A percentile compares a stretch with the other conserved stretches of the same genome.
Conservation (phyloP, 2,113 vertebrate species). For the Scomber scombrus region DNA sequence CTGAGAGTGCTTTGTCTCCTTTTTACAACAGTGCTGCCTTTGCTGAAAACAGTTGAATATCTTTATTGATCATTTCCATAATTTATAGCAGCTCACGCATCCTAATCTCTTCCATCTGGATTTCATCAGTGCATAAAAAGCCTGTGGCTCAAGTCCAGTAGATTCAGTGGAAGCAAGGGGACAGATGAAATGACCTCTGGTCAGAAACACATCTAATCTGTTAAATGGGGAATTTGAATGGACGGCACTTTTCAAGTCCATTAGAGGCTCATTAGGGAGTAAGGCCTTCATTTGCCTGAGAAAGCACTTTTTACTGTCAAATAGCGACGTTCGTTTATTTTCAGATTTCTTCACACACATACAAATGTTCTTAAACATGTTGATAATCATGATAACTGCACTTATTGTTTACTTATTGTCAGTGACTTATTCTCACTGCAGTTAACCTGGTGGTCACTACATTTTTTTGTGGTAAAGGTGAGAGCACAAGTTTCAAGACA, state of each 20-base stretch:
- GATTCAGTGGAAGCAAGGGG: constrained; percentile 29
- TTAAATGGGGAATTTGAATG: constrained; percentile 21
- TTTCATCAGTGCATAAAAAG: constrained; percentile 27
- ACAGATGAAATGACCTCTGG: constrained; percentile 24
- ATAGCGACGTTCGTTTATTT: background rate
- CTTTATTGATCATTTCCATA: background rate
- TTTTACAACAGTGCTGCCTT: background rate
- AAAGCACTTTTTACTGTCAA: constrained; percentile 6
- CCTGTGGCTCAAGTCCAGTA: constrained; percentile 15
- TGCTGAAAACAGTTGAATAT: too few species aligned
- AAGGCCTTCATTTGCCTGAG: constrained; percentile 1
- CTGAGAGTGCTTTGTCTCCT: background rate
- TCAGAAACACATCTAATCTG: constrained; percentile 30
- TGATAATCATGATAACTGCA: background rate
- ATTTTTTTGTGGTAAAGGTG: background rate
- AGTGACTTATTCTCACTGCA: constrained; percentile 5
- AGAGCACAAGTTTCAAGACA: background rate
- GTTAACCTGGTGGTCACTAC: background rate
- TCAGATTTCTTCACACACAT: background rate
- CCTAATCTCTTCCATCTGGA: constrained; percentile 14
- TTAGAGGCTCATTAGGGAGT: constrained; percentile 25
- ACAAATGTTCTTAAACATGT: background rate
- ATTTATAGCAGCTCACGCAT: background rate
- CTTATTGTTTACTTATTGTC: background rate
- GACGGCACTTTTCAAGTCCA: constrained; percentile 28